A percentile compares a stretch with the other conserved stretches of the same genome.
Conservation (phyloP, 2,888 invertebrate species). For the Erebia aethiops region DNA sequence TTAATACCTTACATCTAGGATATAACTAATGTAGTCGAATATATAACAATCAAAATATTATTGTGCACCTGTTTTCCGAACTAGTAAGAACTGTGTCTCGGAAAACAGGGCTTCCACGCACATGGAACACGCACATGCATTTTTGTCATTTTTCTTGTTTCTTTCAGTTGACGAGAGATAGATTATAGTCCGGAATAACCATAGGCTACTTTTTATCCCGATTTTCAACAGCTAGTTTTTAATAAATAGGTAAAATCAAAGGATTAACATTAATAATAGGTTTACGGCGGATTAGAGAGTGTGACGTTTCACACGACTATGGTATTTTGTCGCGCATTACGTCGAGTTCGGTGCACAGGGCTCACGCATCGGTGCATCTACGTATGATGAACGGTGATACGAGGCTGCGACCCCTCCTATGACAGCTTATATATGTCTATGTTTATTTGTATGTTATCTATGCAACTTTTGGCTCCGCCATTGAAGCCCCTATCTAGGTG, state of each 20-base stretch:
- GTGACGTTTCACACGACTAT: constrained; percentile 68
- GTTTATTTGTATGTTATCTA: not conserved
- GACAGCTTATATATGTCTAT: constrained; percentile 4
- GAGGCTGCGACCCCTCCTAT: constrained; percentile 37
- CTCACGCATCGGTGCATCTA: constrained; percentile 56
- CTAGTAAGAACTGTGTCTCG: no score
- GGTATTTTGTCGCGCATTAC: constrained; percentile 67
- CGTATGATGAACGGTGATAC: constrained; percentile 31
- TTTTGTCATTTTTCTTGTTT: no score
- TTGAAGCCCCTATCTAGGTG: not conserved
- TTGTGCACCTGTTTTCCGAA: no score
- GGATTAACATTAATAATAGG: constrained; percentile 32
- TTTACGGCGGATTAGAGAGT: constrained; percentile 50
- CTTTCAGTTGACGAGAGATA: no score
- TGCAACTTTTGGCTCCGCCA: not conserved
- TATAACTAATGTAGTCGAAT: no score
- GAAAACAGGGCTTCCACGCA: no score
- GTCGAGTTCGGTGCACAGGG: constrained; percentile 57
- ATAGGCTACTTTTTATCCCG: no score
- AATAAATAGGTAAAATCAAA: constrained; percentile 15
- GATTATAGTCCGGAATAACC: no score
- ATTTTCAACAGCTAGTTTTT: not conserved
- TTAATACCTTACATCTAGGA: no score
- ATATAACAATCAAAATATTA: no score
- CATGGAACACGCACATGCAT: no score